Conservation (phyloP, 2,888 invertebrate genomes). For the Drosophila villosipedis region DNA sequence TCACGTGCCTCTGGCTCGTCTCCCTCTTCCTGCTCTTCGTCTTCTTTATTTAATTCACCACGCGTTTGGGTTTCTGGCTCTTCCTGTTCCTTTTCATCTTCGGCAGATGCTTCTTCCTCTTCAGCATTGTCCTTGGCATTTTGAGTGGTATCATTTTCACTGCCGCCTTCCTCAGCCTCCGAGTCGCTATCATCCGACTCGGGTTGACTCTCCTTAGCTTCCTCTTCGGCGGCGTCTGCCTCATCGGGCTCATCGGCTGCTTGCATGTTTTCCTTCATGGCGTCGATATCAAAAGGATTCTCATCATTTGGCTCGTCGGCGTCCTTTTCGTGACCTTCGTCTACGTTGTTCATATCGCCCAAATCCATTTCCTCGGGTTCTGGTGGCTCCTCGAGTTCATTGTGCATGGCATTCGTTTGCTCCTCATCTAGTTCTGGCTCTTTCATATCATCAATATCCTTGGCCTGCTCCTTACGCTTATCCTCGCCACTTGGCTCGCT, state of each 20-base stretch:
- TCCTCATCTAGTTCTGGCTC: slow-evolving; percentile 92
- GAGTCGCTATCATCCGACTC: slow-evolving; percentile 86
- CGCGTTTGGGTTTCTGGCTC: slow-evolving; percentile 86
- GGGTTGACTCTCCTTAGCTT: slow-evolving; percentile 86
- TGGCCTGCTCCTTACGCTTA: slow-evolving; percentile 86
- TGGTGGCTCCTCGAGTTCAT: slow-evolving; percentile 90
- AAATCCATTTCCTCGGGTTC: slow-evolving; percentile 95
- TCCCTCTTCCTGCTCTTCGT: slow-evolving; percentile 86
- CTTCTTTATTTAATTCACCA: slow-evolving; percentile 77
- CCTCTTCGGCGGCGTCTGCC: slow-evolving; percentile 85
- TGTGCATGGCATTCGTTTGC: slow-evolving; percentile 92
- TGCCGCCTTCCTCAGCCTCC: slow-evolving; percentile 83
- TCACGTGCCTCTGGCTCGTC: slow-evolving; percentile 84
- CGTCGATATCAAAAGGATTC: slow-evolving; percentile 94
- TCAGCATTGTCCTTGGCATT: slow-evolving; percentile 82
- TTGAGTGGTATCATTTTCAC: slow-evolving; percentile 67
- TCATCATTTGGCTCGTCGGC: slow-evolving; percentile 87
- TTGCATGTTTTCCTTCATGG: slow-evolving; percentile 88
- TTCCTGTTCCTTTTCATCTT: slow-evolving; percentile 86
- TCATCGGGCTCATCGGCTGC: slow-evolving; percentile 81
- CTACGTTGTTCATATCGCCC: slow-evolving; percentile 94
- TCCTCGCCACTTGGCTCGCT: slow-evolving; percentile 77
- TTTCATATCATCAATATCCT: slow-evolving; percentile 93
- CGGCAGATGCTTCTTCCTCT: slow-evolving; percentile 85
- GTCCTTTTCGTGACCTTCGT: slow-evolving; percentile 89